Conservation (phyloP, 2,888 invertebrate genomes). For the Archaeoteleia sp. region DNA sequence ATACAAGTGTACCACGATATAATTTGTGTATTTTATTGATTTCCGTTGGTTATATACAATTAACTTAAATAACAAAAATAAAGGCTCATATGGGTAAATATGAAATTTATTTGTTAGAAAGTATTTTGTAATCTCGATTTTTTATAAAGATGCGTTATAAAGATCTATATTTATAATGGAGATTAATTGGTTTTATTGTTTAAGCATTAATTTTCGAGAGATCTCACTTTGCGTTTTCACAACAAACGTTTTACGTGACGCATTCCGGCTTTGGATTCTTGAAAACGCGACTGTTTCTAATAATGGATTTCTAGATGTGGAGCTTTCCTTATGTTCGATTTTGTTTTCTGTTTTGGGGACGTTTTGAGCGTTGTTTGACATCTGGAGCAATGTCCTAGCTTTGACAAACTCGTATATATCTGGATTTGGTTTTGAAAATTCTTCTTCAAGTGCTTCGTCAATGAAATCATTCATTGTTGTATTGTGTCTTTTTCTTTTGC, state of each 20-base stretch:
- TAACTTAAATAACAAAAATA: no score
- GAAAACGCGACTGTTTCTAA: neutral
- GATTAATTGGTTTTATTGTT: constrained; percentile 11
- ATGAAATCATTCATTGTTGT: constrained; percentile 2
- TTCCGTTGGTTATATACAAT: no score
- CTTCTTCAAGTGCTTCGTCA: constrained; percentile 14
- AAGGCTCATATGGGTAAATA: no score
- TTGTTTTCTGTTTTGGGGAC: constrained; percentile 8
- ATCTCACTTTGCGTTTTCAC: constrained; percentile 61
- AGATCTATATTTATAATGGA: neutral
- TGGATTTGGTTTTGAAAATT: constrained; percentile 12
- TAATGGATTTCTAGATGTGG: neutral
- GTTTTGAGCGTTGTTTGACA: neutral
- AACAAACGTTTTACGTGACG: constrained; percentile 39
- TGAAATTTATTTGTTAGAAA: no score
- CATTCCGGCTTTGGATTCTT: no score
- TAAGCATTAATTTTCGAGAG: constrained; percentile 50
- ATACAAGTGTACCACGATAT: constrained; percentile 64
- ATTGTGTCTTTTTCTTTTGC: constrained; percentile 47
- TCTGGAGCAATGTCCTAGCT: neutral
- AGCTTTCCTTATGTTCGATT: constrained; percentile 1
- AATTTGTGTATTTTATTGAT: constrained; percentile 45
- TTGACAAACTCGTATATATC: no score
- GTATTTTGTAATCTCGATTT: no score
- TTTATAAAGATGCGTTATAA: neutral